Percentiles rank a stretch among this genome's conserved stretches.
phyloP scores from a whole-genome alignment of 2,113 vertebrate species.

The Origma solitaria region DNA sequence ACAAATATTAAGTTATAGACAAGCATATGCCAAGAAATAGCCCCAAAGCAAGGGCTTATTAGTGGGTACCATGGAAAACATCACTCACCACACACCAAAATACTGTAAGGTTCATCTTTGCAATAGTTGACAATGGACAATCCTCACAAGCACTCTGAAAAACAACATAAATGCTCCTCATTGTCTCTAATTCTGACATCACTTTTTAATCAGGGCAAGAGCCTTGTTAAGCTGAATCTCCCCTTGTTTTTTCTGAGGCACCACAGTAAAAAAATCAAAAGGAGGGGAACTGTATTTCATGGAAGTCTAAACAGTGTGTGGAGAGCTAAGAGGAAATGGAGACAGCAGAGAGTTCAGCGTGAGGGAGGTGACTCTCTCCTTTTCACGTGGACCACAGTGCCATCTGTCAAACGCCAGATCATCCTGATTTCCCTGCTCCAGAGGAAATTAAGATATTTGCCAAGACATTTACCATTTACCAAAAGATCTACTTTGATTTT shows the following conservation, averaged over 20 bases:
- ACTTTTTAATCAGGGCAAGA: neutral
- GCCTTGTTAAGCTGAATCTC: neutral
- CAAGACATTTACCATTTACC: neutral
- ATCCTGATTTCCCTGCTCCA: neutral
- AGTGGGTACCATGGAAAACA: neutral
- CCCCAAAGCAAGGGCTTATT: neutral
- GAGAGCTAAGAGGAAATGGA: neutral
- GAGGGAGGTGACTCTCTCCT: neutral
- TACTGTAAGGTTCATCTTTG: neutral
- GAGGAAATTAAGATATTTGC: neutral
- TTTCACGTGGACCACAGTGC: neutral
- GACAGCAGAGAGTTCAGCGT: neutral
- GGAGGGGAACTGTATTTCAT: neutral
- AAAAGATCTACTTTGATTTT: neutral
- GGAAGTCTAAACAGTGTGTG: neutral
- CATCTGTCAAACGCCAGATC: neutral
- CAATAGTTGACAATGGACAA: neutral
- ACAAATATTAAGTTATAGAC: neutral
- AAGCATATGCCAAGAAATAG: neutral
- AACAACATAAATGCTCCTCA: neutral
- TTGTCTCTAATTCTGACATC: neutral
- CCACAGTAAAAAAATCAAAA: neutral
- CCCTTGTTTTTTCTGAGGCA: neutral
- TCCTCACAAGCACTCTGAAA: neutral
- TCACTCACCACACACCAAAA: neutral